Percentiles rank a stretch among this genome's conserved stretches.
Conservation (phyloP, 1,140 invertebrate genomes). For the Anoplophora glabripennis region DNA sequence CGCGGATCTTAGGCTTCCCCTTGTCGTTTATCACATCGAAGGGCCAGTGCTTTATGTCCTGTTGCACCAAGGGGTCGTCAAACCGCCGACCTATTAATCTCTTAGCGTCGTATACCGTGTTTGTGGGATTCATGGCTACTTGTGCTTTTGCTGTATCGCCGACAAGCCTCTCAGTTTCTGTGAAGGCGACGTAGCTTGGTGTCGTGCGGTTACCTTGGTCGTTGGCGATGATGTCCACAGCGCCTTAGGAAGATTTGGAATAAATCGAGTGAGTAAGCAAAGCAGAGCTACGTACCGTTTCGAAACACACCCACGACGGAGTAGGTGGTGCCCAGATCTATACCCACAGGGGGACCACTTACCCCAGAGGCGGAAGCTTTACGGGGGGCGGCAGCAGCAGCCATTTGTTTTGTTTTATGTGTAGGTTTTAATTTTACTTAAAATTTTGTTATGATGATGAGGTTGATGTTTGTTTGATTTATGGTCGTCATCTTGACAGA, state of each 20-base stretch:
- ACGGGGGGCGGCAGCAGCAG: too few relatives aligned
- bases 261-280: background rate
- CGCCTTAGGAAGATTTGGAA: background rate
- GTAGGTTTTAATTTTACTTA: too few relatives aligned
- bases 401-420: too few relatives aligned
- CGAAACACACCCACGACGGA: conserved; percentile 79
- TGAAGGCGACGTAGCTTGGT: conserved; percentile 89
- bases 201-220: conserved; percentile 90
- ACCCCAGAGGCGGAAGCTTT: too few relatives aligned
- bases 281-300: conserved; percentile 57
- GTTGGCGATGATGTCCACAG: conserved; percentile 90
- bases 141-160: conserved; percentile 82
- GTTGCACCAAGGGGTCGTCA: conserved; percentile 64
- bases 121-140: conserved; percentile 70
- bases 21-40: conserved; percentile 61
- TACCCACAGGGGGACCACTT: conserved; percentile 56
- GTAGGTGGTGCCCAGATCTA: conserved; percentile 76
- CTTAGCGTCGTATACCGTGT: conserved; percentile 66
- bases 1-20: conserved; percentile 59
- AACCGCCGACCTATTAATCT: conserved; percentile 50
- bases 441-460: too few relatives aligned
- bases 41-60: conserved; percentile 64
- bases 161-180: conserved; percentile 80
- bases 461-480: too few relatives aligned
- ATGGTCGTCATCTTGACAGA: too few relatives aligned